These are phyloP conservation scores for Drosophila rellima DNA, from an alignment of 2,888 invertebrate genomes.

Conservation along the genomic window DNA sequence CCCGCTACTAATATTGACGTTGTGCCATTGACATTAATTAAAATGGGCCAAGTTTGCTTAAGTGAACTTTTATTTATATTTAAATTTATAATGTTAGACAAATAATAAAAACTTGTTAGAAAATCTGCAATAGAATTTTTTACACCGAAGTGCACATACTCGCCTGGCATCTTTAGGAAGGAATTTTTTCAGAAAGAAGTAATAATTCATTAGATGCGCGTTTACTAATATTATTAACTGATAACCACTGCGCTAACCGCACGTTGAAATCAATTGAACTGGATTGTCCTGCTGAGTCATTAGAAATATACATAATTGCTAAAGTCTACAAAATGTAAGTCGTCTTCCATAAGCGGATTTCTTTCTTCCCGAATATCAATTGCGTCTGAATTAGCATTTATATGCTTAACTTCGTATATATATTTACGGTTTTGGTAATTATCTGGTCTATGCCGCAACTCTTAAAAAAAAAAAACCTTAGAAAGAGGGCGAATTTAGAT, in stretches of 20 bases:
- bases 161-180: background rate
- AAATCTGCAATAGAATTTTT: background rate
- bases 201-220: background rate
- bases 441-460: too few relatives aligned
- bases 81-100: background rate
- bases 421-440: too few relatives aligned
- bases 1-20: background rate
- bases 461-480: too few relatives aligned
- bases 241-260: background rate
- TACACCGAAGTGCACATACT: background rate
- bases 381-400: too few relatives aligned
- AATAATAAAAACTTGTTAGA: background rate
- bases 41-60: background rate
- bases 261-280: background rate
- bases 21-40: slow-evolving; percentile 1
- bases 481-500: too few relatives aligned
- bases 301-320: background rate
- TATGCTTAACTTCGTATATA: too few relatives aligned
- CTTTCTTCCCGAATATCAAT: background rate
- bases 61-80: background rate
- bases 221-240: background rate
- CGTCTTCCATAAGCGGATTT: background rate
- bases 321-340: background rate
- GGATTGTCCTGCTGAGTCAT: background rate
- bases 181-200: background rate